Evolutionary conservation across 2,888 invertebrate genomes (phyloP).

Genomic region (Sceliomorpha sp.): DNA sequence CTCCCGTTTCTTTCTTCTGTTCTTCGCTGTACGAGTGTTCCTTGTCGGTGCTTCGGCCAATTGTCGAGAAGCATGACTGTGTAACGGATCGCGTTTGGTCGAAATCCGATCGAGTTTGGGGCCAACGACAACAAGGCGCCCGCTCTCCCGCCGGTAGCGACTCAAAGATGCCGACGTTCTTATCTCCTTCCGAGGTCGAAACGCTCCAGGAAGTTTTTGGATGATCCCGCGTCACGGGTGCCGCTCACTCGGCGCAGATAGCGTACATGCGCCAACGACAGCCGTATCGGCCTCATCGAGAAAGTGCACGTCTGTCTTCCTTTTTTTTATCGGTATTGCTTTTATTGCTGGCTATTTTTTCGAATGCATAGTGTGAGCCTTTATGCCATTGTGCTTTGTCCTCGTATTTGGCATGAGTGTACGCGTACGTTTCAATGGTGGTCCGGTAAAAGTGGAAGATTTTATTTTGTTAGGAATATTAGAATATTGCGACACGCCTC

Average conservation of each 20-base stretch:
- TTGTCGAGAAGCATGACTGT: constrained; percentile 56
- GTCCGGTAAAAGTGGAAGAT: constrained; percentile 29
- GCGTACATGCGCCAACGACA: constrained; percentile 47
- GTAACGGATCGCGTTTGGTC: constrained; percentile 59
- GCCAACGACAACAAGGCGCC: constrained; percentile 54
- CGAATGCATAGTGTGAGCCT: constrained; percentile 36
- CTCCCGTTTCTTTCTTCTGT: constrained; percentile 35
- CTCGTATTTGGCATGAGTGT: constrained; percentile 30
- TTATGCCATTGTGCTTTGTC: constrained; percentile 53
- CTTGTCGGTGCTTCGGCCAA: constrained; percentile 41
- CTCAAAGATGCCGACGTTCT: constrained; percentile 75
- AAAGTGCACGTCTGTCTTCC: too few relatives aligned
- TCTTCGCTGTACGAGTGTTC: constrained; percentile 30
- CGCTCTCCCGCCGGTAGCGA: constrained; percentile 64
- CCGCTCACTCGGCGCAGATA: constrained; percentile 48
- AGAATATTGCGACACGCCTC: too few relatives aligned
- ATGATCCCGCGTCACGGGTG: constrained; percentile 61
- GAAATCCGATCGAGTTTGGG: constrained; percentile 63
- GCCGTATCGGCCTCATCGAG: constrained; percentile 55
- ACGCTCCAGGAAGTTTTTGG: constrained; percentile 70
- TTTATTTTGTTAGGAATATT: too few relatives aligned
- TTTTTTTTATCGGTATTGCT: constrained; percentile 52
- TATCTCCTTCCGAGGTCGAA: constrained; percentile 75
- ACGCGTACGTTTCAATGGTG: constrained; percentile 30
- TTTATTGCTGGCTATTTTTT: constrained; percentile 14